phyloP scores from a whole-genome alignment of 2,888 invertebrate genomes.

The Cordilura impudica region DNA sequence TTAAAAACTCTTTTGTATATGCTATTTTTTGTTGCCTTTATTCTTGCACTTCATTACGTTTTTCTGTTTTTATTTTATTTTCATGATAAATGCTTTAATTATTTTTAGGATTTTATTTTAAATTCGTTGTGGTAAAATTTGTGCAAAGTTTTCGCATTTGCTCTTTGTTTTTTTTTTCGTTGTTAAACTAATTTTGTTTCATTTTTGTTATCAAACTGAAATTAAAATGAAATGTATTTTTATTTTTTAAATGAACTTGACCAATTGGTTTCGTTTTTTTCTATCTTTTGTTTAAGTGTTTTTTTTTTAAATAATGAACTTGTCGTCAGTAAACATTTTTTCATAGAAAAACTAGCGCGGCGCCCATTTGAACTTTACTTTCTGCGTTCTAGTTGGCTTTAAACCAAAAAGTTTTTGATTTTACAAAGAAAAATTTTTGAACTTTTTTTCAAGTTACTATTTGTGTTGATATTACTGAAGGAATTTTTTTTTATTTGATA shows the following conservation, averaged over 20 bases:
- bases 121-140: slow-evolving; percentile 43
- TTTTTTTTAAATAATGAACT: slow-evolving; percentile 44
- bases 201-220: slow-evolving; percentile 1
- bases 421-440: not conserved
- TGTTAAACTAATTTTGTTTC: slow-evolving; percentile 6
- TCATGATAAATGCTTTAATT: slow-evolving; percentile 9
- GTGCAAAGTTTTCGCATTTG: not conserved
- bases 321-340: slow-evolving; percentile 39
- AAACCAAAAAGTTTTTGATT: slow-evolving; percentile 21
- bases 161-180: slow-evolving; percentile 25
- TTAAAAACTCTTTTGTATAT: slow-evolving; percentile 8
- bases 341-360: slow-evolving; percentile 38
- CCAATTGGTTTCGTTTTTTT: slow-evolving; percentile 20
- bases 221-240: slow-evolving; percentile 14
- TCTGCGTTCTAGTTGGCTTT: slow-evolving; percentile 39
- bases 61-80: not conserved
- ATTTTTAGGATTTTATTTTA: slow-evolving; percentile 28
- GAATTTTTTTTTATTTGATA: not conserved
- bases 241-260: slow-evolving; percentile 46
- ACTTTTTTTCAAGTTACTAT: slow-evolving; percentile 25
- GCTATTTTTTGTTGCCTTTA: not conserved
- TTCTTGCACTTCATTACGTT: not conserved
- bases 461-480: slow-evolving; percentile 4
- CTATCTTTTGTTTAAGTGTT: not conserved
- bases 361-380: slow-evolving; percentile 53